Percentiles rank a stretch among this genome's conserved stretches.
phyloP scores from a whole-genome alignment of 2,797 vertebrate species.

The Graptemys geographica region DNA sequence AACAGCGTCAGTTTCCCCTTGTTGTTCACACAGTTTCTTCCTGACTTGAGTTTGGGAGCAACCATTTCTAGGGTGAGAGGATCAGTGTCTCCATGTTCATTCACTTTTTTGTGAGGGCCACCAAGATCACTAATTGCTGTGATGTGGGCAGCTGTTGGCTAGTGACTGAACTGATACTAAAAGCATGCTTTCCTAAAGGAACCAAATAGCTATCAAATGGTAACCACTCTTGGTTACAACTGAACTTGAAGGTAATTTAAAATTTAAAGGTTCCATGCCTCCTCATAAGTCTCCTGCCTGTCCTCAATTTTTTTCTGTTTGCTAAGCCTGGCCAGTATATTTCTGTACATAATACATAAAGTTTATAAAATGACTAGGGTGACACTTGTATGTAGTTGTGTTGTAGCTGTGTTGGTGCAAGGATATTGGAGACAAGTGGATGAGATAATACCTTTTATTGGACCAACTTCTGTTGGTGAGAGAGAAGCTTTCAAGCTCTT shows the following conservation, averaged over 20 bases:
- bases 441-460: background rate
- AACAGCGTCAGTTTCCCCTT: rapidly evolving
- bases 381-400: background rate
- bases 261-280: background rate
- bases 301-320: background rate
- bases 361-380: background rate
- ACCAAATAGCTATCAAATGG: background rate
- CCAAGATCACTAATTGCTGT: background rate
- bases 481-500: background rate
- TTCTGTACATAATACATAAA: background rate
- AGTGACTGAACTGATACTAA: rapidly evolving
- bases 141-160: background rate
- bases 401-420: background rate
- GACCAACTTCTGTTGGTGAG: background rate
- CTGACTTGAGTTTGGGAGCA: background rate
- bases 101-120: background rate
- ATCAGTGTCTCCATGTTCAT: background rate
- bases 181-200: background rate
- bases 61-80: rapidly evolving
- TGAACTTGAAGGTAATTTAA: background rate
- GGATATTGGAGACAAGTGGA: too few relatives aligned
- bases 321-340: background rate
- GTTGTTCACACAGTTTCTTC: background rate
- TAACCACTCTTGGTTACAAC: background rate
- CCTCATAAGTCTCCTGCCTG: background rate